Conservation (phyloP, 2,888 invertebrate genomes). For the Osedax fenrisi region DNA sequence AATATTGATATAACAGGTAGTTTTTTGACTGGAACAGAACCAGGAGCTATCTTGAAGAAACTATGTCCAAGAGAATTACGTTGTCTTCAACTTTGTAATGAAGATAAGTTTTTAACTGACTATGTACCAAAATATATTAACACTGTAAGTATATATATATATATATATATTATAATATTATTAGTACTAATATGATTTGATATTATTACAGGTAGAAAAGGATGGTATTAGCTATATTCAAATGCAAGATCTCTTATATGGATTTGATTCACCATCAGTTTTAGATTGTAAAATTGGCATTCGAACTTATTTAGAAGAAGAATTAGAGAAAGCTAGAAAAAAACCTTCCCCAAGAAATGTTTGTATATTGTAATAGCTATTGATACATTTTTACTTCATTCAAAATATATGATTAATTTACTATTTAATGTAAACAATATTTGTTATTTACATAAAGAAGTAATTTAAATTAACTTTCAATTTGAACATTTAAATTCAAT, state of each 20-base stretch:
- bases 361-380: conserved; percentile 32
- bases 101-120: background rate
- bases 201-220: background rate
- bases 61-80: conserved; percentile 75
- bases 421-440: too few relatives aligned
- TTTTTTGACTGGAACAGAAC: conserved; percentile 69
- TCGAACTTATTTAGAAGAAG: conserved; percentile 83
- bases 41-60: conserved; percentile 85
- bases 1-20: too few relatives aligned
- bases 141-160: background rate
- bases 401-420: too few relatives aligned
- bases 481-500: too few relatives aligned
- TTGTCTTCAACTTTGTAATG: conserved; percentile 59
- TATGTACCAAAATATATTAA: background rate
- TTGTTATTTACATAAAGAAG: too few relatives aligned
- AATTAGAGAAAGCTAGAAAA: conserved; percentile 82
- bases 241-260: conserved; percentile 78
- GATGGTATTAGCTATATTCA: conserved; percentile 60
- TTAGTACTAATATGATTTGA: background rate
- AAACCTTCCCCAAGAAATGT: conserved; percentile 70
- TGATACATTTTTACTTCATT: background rate
- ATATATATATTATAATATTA: background rate
- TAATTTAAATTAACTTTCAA: too few relatives aligned
- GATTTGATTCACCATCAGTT: conserved; percentile 80
- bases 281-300: conserved; percentile 95